Conservation (phyloP, 2,888 invertebrate species). For the Drosophila hamatofila region DNA sequence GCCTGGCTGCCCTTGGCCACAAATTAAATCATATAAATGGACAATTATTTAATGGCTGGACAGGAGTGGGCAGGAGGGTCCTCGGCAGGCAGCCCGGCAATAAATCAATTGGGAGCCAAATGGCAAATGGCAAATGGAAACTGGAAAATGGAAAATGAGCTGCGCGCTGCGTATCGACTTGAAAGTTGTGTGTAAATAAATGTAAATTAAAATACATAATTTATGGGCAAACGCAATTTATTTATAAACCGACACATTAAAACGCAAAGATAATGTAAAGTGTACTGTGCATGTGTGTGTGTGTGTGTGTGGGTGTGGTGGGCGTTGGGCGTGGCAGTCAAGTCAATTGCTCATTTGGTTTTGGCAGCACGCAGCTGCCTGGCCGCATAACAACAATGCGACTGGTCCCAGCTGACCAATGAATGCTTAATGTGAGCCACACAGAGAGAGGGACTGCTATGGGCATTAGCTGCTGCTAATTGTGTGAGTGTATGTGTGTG, state of each 20-base stretch:
- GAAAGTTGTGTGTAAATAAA: conserved; percentile 73
- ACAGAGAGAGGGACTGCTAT: conserved; percentile 13
- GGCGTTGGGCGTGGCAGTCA: conserved; percentile 47
- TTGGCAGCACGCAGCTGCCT: conserved; percentile 77
- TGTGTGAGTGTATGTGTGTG: conserved; percentile 45
- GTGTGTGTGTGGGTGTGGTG: neutral
- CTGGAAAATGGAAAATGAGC: conserved; percentile 56
- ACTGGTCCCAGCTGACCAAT: conserved; percentile 74
- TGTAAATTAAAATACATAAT: conserved; percentile 82
- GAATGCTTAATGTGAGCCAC: conserved; percentile 72
- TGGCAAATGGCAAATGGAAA: conserved; percentile 33
- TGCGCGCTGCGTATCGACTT: conserved; percentile 62
- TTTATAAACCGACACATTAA: conserved; percentile 82
- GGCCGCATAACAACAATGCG: conserved; percentile 57
- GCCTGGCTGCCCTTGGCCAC: conserved; percentile 71
- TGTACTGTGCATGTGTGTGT: neutral
- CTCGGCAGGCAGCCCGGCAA: neutral
- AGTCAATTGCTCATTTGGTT: conserved; percentile 81
- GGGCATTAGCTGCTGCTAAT: conserved; percentile 67
- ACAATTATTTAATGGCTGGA: conserved; percentile 77
- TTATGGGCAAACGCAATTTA: conserved; percentile 78
- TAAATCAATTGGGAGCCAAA: conserved; percentile 31
- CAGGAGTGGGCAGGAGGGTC: neutral
- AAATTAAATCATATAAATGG: conserved; percentile 82
- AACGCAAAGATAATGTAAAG: conserved; percentile 74